Evolutionary conservation across 2,888 invertebrate species (phyloP).

Genomic region (Ormyrus thymus): DNA sequence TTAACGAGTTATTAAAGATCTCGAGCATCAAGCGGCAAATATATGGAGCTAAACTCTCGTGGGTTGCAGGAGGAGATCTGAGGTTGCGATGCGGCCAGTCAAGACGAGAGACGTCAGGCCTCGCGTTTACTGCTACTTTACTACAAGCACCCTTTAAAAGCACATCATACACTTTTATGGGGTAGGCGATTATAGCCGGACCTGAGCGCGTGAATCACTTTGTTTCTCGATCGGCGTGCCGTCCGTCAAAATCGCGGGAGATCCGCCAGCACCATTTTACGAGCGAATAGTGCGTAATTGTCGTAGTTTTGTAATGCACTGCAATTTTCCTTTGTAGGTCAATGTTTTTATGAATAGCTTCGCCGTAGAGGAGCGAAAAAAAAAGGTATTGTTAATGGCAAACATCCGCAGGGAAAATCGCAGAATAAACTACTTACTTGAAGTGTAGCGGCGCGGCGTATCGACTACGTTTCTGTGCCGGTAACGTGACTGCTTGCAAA

Average conservation of each 20-base stretch:
- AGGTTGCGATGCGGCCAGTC: constrained; percentile 60
- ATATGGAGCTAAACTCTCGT: constrained; percentile 49
- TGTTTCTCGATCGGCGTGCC: constrained; percentile 27
- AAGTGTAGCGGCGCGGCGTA: constrained; percentile 30
- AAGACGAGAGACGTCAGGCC: constrained; percentile 51
- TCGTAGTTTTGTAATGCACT: neutral
- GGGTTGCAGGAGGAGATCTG: constrained; percentile 54
- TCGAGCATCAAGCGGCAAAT: constrained; percentile 34
- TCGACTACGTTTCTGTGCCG: constrained; percentile 40
- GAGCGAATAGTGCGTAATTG: neutral
- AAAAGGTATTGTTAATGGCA: constrained; percentile 6
- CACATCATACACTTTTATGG: constrained; percentile 72
- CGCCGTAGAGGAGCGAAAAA: constrained; percentile 2
- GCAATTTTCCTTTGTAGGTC: constrained; percentile 18
- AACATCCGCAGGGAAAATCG: constrained; percentile 36
- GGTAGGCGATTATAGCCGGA: constrained; percentile 69
- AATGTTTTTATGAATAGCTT: constrained; percentile 28
- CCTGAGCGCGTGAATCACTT: constrained; percentile 25
- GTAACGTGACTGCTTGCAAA: constrained; percentile 52
- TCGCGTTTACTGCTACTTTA: constrained; percentile 68
- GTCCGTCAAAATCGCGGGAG: neutral
- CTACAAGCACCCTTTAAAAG: constrained; percentile 73
- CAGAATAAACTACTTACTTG: constrained; percentile 50
- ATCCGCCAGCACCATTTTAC: too few relatives aligned
- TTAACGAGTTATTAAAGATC: constrained; percentile 54